These are phyloP conservation scores for Oedothorax gibbosus DNA, from an alignment of 1,140 invertebrate species.

Conservation along the genomic window DNA sequence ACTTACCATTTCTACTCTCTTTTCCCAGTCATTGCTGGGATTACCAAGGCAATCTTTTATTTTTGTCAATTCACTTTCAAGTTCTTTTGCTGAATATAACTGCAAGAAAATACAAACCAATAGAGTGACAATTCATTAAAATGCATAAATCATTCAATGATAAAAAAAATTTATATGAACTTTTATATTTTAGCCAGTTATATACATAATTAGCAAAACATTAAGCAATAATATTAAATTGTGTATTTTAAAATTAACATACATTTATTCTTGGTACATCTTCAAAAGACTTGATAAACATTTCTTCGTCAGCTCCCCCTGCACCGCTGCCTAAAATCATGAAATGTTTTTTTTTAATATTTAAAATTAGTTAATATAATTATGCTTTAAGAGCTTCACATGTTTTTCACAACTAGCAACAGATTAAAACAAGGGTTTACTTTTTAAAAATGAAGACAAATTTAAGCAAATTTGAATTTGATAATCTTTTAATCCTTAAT, in stretches of 20 bases:
- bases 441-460: no score
- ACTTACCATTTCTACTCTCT: slow-evolving; percentile 86
- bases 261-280: slow-evolving; percentile 81
- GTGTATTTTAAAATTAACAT: slow-evolving; percentile 2
- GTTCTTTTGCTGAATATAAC: slow-evolving; percentile 85
- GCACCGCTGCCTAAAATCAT: slow-evolving; percentile 59
- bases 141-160: neutral
- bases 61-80: slow-evolving; percentile 84
- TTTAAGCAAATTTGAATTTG: no score
- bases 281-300: slow-evolving; percentile 87
- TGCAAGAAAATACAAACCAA: slow-evolving; percentile 62
- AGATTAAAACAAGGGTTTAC: no score
- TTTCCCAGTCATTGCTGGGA: slow-evolving; percentile 90
- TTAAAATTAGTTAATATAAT: no score
- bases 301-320: slow-evolving; percentile 84
- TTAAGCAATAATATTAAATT: neutral
- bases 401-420: no score
- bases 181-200: no score
- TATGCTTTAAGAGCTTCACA: no score
- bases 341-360: slow-evolving; percentile 1
- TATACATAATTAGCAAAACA: neutral
- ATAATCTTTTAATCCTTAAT: no score
- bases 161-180: no score
- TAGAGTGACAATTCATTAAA: neutral
- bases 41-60: slow-evolving; percentile 83